These are phyloP conservation scores for Tylochromis polylepis DNA, from an alignment of 2,113 vertebrate species.

Conservation along the genomic window DNA sequence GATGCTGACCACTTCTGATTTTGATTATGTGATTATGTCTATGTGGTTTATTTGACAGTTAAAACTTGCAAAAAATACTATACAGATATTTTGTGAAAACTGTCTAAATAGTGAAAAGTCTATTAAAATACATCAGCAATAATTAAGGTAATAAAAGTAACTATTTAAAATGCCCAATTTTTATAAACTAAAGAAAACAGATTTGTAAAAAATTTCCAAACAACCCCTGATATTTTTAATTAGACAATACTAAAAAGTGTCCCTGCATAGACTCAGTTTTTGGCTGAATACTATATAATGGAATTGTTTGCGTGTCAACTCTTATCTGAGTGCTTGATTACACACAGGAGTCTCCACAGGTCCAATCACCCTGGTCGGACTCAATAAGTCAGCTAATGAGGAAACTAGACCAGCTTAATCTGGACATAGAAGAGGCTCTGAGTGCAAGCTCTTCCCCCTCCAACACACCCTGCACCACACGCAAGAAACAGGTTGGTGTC, in stretches of 20 bases:
- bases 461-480: constrained; percentile 67
- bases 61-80: neutral
- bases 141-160: neutral
- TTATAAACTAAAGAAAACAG: neutral
- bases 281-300: neutral
- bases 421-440: constrained; percentile 85
- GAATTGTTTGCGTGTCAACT: neutral
- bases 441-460: constrained; percentile 76
- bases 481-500: constrained; percentile 71
- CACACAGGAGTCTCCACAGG: constrained; percentile 54
- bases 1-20: neutral
- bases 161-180: rapidly evolving
- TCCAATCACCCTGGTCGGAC: constrained; percentile 74
- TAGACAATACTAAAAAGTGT: neutral
- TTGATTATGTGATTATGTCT: neutral
- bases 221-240: neutral
- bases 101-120: neutral
- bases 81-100: neutral
- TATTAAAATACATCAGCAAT: neutral
- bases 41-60: neutral
- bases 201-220: neutral
- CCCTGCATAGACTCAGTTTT: neutral
- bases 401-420: constrained; percentile 81
- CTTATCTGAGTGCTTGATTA: neutral
- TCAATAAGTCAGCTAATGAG: constrained; percentile 83